These are phyloP conservation scores for Thymelicus sylvestris DNA, from an alignment of 2,888 invertebrate genomes.

Conservation along the genomic window DNA sequence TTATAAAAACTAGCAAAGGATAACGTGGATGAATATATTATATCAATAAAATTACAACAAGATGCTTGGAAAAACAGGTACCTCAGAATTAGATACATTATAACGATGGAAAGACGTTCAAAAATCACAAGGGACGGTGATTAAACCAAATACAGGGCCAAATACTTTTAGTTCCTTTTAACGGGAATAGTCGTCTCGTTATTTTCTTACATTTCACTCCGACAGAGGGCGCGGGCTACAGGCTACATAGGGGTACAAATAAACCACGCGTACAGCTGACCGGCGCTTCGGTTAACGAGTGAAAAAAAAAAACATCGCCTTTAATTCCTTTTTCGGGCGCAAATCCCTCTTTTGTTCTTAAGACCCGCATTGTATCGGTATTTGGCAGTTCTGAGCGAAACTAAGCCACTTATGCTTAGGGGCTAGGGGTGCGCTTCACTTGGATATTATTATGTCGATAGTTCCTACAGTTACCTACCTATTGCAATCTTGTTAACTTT, in stretches of 20 bases:
- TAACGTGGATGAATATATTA: too few relatives aligned
- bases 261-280: slow-evolving; percentile 45
- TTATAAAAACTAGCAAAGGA: too few relatives aligned
- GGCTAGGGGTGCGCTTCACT: slow-evolving; percentile 44
- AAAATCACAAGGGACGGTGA: not conserved
- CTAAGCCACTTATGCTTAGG: slow-evolving; percentile 79
- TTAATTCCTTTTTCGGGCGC: slow-evolving; percentile 67
- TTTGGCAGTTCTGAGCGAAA: slow-evolving; percentile 75
- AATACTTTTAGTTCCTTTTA: not conserved
- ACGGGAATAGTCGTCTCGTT: slow-evolving; percentile 20
- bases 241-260: slow-evolving; percentile 15
- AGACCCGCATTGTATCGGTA: slow-evolving; percentile 71
- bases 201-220: slow-evolving; percentile 23
- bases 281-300: slow-evolving; percentile 51
- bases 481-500: not conserved
- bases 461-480: too few relatives aligned
- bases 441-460: slow-evolving; percentile 46
- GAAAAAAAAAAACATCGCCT: slow-evolving; percentile 49
- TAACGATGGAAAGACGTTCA: not conserved
- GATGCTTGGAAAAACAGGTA: too few relatives aligned
- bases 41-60: too few relatives aligned
- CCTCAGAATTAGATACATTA: too few relatives aligned
- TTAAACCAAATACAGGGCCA: slow-evolving; percentile 7
- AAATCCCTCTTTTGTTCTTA: slow-evolving; percentile 77
- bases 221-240: not conserved